phyloP scores from a whole-genome alignment of 2,888 invertebrate genomes.

The Sminthurides aquaticus region DNA sequence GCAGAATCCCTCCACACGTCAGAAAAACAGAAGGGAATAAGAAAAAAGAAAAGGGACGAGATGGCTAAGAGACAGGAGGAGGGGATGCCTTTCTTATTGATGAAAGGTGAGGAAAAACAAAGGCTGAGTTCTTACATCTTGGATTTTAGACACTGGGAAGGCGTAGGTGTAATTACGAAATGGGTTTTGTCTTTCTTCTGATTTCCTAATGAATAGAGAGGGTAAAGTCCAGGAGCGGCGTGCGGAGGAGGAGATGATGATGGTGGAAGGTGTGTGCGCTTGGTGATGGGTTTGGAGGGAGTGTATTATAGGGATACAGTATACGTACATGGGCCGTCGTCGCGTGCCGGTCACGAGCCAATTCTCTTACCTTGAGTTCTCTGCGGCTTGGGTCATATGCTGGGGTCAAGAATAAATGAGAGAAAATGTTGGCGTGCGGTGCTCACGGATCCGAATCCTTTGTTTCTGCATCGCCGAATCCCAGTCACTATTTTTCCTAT shows the following conservation, averaged over 20 bases:
- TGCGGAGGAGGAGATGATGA: not conserved
- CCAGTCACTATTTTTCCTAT: not conserved
- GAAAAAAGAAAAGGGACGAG: too few species aligned
- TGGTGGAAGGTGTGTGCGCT: too few species aligned
- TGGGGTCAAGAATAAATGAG: conserved; percentile 23
- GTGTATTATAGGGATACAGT: too few species aligned
- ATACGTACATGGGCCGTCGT: conserved; percentile 6
- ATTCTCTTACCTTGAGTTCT: conserved; percentile 21
- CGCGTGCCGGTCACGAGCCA: conserved; percentile 24
- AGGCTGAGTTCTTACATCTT: too few species aligned
- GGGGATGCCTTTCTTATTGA: too few species aligned
- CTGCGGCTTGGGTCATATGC: conserved; percentile 16
- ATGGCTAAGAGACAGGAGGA: too few species aligned
- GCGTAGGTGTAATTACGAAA: not conserved
- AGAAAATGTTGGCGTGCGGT: conserved; percentile 23
- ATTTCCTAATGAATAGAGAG: not conserved
- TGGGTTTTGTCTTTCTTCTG: not conserved
- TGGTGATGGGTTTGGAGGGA: too few species aligned
- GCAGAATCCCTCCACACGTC: too few species aligned
- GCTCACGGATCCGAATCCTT: conserved; percentile 21
- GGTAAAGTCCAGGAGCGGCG: too few species aligned
- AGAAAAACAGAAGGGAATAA: too few species aligned
- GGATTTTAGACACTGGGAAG: too few species aligned
- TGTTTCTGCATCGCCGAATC: not conserved
- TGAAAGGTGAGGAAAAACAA: too few species aligned